Base-by-base conservation (phyloP, 2,113 vertebrate genomes). In the Mormyrus lacerda region DNA sequence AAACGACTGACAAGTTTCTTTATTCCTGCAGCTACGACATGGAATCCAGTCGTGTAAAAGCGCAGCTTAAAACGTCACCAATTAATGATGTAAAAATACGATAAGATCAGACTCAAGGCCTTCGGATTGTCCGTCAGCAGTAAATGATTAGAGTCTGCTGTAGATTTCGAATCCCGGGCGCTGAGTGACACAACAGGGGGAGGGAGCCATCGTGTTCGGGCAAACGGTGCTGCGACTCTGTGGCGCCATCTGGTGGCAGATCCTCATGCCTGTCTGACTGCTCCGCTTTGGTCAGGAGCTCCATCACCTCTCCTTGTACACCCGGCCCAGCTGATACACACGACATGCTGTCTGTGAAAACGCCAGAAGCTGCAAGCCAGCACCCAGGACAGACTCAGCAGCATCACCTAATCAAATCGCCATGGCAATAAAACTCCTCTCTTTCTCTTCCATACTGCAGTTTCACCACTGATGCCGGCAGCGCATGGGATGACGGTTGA, bases 191-290 rank as follows among this genome's bases (percentile, higher is more conserved):
- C 17, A 4, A 19, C 44, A 3, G 11, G 10, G 21, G 24, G 44
- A 24, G 42, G 9, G 7, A 69, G 69, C 69, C 85, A 45, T 3
- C 3, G 31, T 53, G 79, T n/a, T 17, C 31, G 17, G 21, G 5
- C 44, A 35, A 61, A 53, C 45, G 83, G 13, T 61, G 45, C 85
- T 11, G 24, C 90, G 91, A 91, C 89, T 85, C 90, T 42, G 91
- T 94, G 92, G 94, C 94, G 88, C 95, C 95, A 93, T 93, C 95
- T 96, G 91, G 94, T 95, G 95, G 95, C 19, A 10, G 0, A 47
- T 39, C 19, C 44, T 84, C 21, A 47, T 47, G 44, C 24, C 82
- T 84, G 73, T 7, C 42, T 42, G 91, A 93, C 88, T 1, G 83
- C 61, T 90, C 17, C 50, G 48, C 51, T 82, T 7, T 15, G 11